Percentiles rank a stretch among this genome's conserved stretches.
phyloP scores from a whole-genome alignment of 2,888 invertebrate species.

The Eristalinus aeneus region DNA sequence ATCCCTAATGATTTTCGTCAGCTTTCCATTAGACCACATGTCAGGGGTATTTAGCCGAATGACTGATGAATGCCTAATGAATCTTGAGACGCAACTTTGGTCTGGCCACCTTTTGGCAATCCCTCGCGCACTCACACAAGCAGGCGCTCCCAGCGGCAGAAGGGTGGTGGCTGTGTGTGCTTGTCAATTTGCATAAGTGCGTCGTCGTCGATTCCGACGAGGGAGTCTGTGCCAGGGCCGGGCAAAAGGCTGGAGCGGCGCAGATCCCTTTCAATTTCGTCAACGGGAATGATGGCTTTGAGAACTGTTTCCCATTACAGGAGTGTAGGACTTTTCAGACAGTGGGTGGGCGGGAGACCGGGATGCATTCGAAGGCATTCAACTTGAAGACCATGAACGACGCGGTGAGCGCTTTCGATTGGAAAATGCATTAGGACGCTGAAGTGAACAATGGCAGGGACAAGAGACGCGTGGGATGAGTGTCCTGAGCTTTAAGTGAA shows the following conservation, averaged over 20 bases:
- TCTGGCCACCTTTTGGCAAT: conserved; percentile 6
- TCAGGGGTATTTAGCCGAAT: conserved; percentile 76
- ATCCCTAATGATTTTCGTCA: conserved; percentile 61
- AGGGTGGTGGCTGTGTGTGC: not conserved
- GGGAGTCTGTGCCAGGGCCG: not conserved
- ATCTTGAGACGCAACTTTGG: conserved; percentile 68
- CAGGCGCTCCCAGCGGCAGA: not conserved
- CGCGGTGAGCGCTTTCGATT: conserved; percentile 26
- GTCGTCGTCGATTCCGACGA: not conserved
- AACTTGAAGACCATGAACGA: conserved; percentile 20
- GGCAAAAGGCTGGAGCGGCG: not conserved
- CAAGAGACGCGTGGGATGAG: conserved; percentile 3
- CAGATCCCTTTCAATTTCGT: not conserved
- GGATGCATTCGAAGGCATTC: conserved; percentile 22
- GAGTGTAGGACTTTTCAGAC: not conserved
- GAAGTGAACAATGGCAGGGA: not conserved
- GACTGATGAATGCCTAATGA: conserved; percentile 77
- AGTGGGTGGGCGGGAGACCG: not conserved
- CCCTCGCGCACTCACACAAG: not conserved
- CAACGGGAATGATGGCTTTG: not conserved
- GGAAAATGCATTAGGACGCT: conserved; percentile 47
- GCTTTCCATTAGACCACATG: conserved; percentile 62
- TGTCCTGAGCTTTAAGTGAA: not conserved
- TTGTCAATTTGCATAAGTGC: conserved; percentile 7
- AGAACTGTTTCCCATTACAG: conserved; percentile 24